phyloP scores from a whole-genome alignment of 2,113 vertebrate species.

The Halcyon malimbica region DNA sequence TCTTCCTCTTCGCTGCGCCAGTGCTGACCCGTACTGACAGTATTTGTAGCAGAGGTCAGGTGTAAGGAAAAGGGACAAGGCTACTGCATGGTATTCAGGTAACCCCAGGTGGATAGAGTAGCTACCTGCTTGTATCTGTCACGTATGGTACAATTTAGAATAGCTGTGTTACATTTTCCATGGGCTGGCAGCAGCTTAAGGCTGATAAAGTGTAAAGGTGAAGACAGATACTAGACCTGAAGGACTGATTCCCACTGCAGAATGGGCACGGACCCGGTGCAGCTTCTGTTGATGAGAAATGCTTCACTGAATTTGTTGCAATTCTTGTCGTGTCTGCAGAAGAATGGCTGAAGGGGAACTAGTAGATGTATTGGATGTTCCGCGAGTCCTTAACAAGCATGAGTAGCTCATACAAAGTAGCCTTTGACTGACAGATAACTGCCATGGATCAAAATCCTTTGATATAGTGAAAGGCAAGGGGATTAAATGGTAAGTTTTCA shows the following conservation, averaged over 20 bases:
- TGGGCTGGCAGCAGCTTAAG: background rate
- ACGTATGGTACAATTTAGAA: rapidly evolving
- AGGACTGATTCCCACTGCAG: background rate
- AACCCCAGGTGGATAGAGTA: background rate
- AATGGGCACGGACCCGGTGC: background rate
- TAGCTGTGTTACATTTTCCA: background rate
- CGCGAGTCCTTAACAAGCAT: background rate
- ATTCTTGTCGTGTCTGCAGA: background rate
- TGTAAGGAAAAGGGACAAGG: background rate
- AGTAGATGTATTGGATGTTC: background rate
- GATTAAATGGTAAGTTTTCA: conserved; percentile 22
- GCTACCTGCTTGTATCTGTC: background rate
- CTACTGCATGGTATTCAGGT: background rate
- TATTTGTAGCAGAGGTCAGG: rapidly evolving
- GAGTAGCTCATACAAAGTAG: background rate
- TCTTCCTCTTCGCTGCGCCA: background rate
- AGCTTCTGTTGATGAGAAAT: background rate
- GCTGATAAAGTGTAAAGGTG: background rate
- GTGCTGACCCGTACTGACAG: background rate
- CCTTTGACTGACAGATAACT: background rate
- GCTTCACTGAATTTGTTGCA: background rate
- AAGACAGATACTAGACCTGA: background rate
- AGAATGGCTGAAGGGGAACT: background rate
- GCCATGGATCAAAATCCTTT: conserved; percentile 1
- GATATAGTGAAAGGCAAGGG: background rate